These are phyloP conservation scores for Raphicerus campestris DNA, from an alignment of 2,113 vertebrate genomes.

Conservation along the genomic window DNA sequence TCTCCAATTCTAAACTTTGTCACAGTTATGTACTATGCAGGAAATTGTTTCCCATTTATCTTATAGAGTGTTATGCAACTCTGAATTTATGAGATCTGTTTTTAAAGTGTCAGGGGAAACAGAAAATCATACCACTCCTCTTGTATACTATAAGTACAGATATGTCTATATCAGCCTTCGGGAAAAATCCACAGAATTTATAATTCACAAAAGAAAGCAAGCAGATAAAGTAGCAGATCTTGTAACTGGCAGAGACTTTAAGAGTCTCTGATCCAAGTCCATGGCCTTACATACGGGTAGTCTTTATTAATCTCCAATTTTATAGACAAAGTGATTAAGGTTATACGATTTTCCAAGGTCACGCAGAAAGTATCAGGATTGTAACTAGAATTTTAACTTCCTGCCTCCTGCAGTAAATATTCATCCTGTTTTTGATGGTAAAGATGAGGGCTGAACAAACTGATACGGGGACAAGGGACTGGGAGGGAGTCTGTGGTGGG, in stretches of 20 bases:
- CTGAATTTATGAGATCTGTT: conserved; percentile 13
- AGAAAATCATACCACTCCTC: background rate
- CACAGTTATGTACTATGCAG: background rate
- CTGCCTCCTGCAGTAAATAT: background rate
- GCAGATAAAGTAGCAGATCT: background rate
- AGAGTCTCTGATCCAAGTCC: background rate
- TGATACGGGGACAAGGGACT: background rate
- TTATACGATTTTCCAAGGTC: background rate
- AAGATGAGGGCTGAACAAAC: background rate
- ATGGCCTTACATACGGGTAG: background rate
- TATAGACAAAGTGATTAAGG: background rate
- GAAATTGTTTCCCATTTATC: background rate
- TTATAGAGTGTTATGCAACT: background rate
- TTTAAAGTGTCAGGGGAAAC: background rate
- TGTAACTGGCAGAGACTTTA: background rate
- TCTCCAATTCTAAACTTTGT: background rate
- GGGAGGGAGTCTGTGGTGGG: background rate
- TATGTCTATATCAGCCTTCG: background rate
- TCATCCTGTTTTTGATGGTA: background rate
- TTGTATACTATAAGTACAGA: background rate
- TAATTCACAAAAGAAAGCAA: background rate
- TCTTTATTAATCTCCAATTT: background rate
- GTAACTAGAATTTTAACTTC: background rate
- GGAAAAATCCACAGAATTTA: background rate
- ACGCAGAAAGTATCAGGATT: background rate